A percentile compares a stretch with the other conserved stretches of the same genome.
phyloP scores from a whole-genome alignment of 2,113 vertebrate genomes.

The Hippocampus comes region DNA sequence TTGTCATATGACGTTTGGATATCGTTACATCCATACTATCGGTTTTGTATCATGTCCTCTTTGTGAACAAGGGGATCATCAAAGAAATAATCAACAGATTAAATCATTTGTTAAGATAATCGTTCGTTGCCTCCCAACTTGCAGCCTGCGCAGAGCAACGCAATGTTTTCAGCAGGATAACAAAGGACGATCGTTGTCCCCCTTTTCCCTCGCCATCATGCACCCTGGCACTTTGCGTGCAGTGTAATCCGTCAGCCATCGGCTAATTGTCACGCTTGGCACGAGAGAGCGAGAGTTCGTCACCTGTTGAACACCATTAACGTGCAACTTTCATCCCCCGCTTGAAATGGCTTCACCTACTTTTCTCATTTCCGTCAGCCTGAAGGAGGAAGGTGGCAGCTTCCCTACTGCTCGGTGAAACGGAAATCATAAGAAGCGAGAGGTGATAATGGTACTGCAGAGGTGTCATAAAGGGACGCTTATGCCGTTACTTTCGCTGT shows the following conservation, averaged over 20 bases:
- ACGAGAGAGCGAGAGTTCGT: slow-evolving; percentile 20
- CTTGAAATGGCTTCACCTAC: neutral
- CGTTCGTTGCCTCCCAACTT: too few relatives aligned
- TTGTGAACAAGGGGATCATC: neutral
- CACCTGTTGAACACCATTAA: slow-evolving; percentile 17
- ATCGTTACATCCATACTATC: too few relatives aligned
- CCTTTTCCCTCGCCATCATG: neutral
- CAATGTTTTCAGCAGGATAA: neutral
- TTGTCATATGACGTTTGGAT: too few relatives aligned
- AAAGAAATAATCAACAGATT: too few relatives aligned
- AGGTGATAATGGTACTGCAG: slow-evolving; percentile 13
- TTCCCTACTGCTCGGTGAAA: slow-evolving; percentile 14
- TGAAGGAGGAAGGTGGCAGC: neutral
- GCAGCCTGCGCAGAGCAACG: neutral
- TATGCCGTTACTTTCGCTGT: neutral
- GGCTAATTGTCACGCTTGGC: slow-evolving; percentile 8
- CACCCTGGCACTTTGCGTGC: slow-evolving; percentile 8
- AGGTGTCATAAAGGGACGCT: slow-evolving; percentile 3
- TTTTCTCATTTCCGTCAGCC: neutral
- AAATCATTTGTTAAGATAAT: too few relatives aligned
- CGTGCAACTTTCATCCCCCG: neutral
- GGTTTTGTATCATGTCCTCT: neutral
- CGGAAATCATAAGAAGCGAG: slow-evolving; percentile 8
- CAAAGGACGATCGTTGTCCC: neutral
- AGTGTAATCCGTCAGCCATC: slow-evolving; percentile 3